These are phyloP conservation scores for Eretmochelys imbricata DNA, from an alignment of 2,113 vertebrate species.

Conservation along the genomic window DNA sequence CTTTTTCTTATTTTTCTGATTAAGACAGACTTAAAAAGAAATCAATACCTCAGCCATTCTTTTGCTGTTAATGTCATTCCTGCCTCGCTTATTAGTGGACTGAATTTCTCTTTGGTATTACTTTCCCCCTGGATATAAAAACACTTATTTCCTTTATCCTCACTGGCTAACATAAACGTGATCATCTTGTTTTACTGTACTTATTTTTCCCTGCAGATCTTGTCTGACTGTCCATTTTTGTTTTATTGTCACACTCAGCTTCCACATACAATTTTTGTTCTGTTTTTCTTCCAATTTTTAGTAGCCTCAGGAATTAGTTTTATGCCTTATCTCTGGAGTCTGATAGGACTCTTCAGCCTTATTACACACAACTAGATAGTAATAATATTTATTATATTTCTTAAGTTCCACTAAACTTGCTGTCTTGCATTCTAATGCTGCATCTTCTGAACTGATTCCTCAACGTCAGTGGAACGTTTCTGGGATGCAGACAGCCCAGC, in stretches of 20 bases:
- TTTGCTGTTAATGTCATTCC: constrained; percentile 19
- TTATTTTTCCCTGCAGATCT: background rate
- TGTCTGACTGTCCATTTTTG: background rate
- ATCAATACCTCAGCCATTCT: background rate
- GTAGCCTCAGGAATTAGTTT: background rate
- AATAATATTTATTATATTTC: constrained; percentile 36
- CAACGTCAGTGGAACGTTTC: background rate
- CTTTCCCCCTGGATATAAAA: background rate
- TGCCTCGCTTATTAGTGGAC: background rate
- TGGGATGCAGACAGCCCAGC: background rate
- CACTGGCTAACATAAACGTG: background rate
- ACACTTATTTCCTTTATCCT: background rate
- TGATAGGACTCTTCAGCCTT: constrained; percentile 26
- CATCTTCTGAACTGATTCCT: constrained; percentile 38
- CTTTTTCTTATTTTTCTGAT: background rate
- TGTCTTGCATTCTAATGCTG: constrained; percentile 5
- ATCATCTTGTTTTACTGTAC: background rate
- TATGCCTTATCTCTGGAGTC: constrained; percentile 2
- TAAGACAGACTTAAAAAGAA: background rate
- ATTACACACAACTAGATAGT: background rate
- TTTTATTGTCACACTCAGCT: background rate
- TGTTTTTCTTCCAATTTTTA: background rate
- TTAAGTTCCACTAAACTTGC: constrained; percentile 49
- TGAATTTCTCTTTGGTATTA: constrained; percentile 30
- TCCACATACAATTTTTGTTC: background rate